Percentiles rank a stretch among this genome's conserved stretches.
Conservation (phyloP, 2,888 invertebrate genomes). For the Andrena minutula region DNA sequence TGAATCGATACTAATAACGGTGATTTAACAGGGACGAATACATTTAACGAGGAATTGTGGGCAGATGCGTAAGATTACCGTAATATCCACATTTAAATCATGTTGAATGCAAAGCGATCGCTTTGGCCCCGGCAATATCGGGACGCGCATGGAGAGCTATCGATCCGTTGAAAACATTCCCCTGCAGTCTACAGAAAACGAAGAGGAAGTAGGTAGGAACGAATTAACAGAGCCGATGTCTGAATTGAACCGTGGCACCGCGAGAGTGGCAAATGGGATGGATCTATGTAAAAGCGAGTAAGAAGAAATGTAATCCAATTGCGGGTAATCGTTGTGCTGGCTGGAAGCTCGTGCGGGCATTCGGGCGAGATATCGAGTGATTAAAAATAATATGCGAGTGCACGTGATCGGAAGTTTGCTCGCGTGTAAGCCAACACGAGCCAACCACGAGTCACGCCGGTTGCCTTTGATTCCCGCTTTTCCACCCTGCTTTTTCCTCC, state of each 20-base stretch:
- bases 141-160: constrained; percentile 8
- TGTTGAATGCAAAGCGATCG: background rate
- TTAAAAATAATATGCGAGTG: constrained; percentile 68
- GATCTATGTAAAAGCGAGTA: constrained; percentile 41
- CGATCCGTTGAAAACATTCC: constrained; percentile 14
- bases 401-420: constrained; percentile 59
- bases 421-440: constrained; percentile 62
- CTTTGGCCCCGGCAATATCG: background rate
- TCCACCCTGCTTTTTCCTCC: constrained; percentile 13
- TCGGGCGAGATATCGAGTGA: constrained; percentile 63
- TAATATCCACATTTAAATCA: background rate
- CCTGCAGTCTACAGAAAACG: background rate
- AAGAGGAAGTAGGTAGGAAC: constrained; percentile 35
- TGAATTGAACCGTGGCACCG: background rate
- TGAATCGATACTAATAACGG: background rate
- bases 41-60: background rate
- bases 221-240: constrained; percentile 9
- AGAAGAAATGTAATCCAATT: constrained; percentile 56
- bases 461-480: constrained; percentile 43
- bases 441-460: constrained; percentile 43
- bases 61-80: background rate
- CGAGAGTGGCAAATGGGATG: constrained; percentile 7
- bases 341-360: constrained; percentile 42
- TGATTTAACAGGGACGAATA: background rate
- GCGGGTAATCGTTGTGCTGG: constrained; percentile 45